Evolutionary conservation across 53 echinoderm and acorn worm species (phyloP).

Genomic region (Arbacia lixula): DNA sequence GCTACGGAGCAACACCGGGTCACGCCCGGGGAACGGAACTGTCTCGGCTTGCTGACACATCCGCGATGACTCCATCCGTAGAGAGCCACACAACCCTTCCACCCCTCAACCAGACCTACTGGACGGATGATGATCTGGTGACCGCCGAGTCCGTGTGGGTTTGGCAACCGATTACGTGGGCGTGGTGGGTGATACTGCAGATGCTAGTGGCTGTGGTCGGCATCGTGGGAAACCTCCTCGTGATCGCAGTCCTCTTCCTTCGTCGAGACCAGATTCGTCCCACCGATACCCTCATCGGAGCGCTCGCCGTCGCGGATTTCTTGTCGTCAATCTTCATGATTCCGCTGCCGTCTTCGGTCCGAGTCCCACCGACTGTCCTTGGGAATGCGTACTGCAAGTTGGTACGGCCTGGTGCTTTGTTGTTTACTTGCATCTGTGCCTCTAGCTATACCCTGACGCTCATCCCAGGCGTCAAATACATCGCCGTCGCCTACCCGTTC

Average conservation of each 20-base stretch:
- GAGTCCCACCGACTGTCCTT: neutral
- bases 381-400: slow-evolving; percentile 30
- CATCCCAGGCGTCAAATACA: neutral
- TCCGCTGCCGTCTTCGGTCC: neutral
- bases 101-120: too few relatives aligned
- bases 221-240: slow-evolving; percentile 31
- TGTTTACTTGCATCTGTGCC: slow-evolving; percentile 19
- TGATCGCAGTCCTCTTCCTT: slow-evolving; percentile 21
- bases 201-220: slow-evolving; percentile 9
- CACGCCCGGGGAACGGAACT: too few relatives aligned
- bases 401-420: neutral
- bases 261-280: neutral
- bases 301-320: slow-evolving; percentile 27
- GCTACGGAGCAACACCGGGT: too few relatives aligned
- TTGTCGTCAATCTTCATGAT: slow-evolving; percentile 19
- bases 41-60: too few relatives aligned
- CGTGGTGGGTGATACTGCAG: slow-evolving; percentile 33
- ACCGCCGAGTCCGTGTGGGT: neutral
- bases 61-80: too few relatives aligned
- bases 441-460: slow-evolving; percentile 33
- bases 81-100: too few relatives aligned
- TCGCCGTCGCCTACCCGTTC: slow-evolving; percentile 39
- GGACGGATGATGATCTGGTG: too few relatives aligned
- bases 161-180: neutral
- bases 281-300: slow-evolving; percentile 26